Evolutionary conservation across 2,888 invertebrate genomes (phyloP).

Genomic region (Phasia obesa): DNA sequence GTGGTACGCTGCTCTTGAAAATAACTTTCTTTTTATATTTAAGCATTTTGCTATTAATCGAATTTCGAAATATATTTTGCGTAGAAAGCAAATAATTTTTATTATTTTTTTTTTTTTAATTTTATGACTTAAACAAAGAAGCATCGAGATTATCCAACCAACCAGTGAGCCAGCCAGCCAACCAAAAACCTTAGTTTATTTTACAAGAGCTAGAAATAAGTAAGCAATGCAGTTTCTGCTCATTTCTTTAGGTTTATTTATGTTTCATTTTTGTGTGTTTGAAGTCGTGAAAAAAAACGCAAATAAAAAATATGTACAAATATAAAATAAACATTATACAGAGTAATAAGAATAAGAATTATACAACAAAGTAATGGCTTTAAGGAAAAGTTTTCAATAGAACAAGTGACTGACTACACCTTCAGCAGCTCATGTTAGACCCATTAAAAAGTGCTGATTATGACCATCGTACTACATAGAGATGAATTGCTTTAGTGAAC

Average conservation of each 20-base stretch:
- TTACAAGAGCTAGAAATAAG: constrained; percentile 35
- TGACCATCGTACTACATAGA: constrained; percentile 65
- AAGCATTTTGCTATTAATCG: constrained; percentile 68
- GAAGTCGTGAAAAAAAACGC: constrained; percentile 70
- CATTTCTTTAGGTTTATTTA: constrained; percentile 35
- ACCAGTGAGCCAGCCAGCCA: constrained; percentile 47
- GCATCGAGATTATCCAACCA: constrained; percentile 59
- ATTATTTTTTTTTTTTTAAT: constrained; percentile 56
- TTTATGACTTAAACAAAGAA: constrained; percentile 65
- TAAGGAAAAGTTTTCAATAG: constrained; percentile 52
- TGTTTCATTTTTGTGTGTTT: constrained; percentile 35
- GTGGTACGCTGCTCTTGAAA: constrained; percentile 12
- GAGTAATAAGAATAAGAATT: constrained; percentile 73
- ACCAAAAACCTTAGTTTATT: constrained; percentile 48
- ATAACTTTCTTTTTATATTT: constrained; percentile 54
- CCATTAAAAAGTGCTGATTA: constrained; percentile 73
- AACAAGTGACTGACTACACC: constrained; percentile 34
- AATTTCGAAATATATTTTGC: constrained; percentile 70
- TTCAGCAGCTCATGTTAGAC: constrained; percentile 69
- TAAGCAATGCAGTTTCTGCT: constrained; percentile 58
- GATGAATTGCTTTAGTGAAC: constrained; percentile 46
- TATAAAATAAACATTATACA: constrained; percentile 74
- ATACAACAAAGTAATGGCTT: constrained; percentile 68
- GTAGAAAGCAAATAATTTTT: constrained; percentile 69
- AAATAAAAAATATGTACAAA: constrained; percentile 72